Evolutionary conservation across 2,888 invertebrate species (phyloP).

Genomic region (Brachyopa scutellaris): DNA sequence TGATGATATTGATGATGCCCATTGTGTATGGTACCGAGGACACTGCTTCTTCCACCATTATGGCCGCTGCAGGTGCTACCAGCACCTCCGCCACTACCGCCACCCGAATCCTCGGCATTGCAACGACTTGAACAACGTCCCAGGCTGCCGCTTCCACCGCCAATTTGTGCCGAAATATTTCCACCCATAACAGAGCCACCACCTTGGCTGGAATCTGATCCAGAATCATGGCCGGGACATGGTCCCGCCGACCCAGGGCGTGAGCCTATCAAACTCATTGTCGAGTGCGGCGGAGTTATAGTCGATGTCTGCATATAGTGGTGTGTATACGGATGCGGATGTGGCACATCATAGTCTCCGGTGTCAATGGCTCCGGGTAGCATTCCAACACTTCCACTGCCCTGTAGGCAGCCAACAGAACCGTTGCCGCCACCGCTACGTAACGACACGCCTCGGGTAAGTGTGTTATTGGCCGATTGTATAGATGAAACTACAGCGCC

Average conservation of each 20-base stretch:
- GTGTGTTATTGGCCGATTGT: conserved; percentile 82
- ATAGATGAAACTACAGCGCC: conserved; percentile 82
- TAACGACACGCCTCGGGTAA: conserved; percentile 81
- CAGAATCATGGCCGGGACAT: conserved; percentile 81
- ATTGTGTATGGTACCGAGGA: conserved; percentile 80
- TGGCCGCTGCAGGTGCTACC: conserved; percentile 77
- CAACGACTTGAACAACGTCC: conserved; percentile 81
- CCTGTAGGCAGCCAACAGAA: conserved; percentile 70
- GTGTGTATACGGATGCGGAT: conserved; percentile 82
- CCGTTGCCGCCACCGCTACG: conserved; percentile 75
- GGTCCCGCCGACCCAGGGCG: conserved; percentile 81
- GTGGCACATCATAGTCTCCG: conserved; percentile 82
- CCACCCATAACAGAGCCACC: conserved; percentile 76
- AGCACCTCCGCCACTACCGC: conserved; percentile 79
- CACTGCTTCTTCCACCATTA: conserved; percentile 81
- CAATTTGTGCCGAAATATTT: conserved; percentile 78
- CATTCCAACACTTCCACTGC: conserved; percentile 80
- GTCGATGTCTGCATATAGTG: conserved; percentile 82
- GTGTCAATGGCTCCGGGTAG: conserved; percentile 80
- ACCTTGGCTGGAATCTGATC: conserved; percentile 81
- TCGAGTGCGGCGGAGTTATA: conserved; percentile 81
- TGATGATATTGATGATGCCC: conserved; percentile 81
- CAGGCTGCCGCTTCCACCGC: conserved; percentile 79
- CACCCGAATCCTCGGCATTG: conserved; percentile 79
- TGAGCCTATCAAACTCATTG: conserved; percentile 79